Percentiles rank a stretch among this genome's conserved stretches.
phyloP scores from a whole-genome alignment of 2,113 vertebrate genomes.

The Labeo catla region DNA sequence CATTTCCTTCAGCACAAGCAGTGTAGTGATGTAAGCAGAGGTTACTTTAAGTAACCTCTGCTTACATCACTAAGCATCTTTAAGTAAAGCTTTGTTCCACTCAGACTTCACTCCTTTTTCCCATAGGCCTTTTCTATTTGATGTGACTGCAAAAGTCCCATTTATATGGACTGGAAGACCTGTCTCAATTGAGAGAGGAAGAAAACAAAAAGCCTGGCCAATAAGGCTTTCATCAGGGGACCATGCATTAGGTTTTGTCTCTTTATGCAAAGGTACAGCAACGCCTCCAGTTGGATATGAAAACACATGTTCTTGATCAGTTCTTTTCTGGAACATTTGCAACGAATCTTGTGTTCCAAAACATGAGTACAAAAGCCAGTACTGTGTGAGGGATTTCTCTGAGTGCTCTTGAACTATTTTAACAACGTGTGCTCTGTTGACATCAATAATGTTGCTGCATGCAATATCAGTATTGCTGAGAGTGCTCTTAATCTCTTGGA shows the following conservation, averaged over 20 bases:
- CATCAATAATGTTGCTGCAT: conserved; percentile 66
- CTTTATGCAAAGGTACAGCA: conserved; percentile 77
- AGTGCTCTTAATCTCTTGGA: conserved; percentile 51
- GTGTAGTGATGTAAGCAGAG: conserved; percentile 73
- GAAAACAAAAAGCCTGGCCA: conserved; percentile 81
- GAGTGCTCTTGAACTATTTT: conserved; percentile 65
- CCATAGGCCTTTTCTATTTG: no score
- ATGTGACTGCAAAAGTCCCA: no score
- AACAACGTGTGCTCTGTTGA: conserved; percentile 64
- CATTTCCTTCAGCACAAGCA: conserved; percentile 76
- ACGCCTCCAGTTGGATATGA: conserved; percentile 77
- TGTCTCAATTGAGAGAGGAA: no score
- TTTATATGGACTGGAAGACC: no score
- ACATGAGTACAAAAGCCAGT: conserved; percentile 81
- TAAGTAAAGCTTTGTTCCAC: conserved; percentile 81
- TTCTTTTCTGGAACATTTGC: conserved; percentile 66
- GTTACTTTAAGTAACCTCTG: no score
- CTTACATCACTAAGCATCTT: no score
- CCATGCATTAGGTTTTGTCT: conserved; percentile 67
- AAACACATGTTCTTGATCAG: conserved; percentile 62
- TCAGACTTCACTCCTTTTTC: conserved; percentile 69
- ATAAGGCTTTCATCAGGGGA: conserved; percentile 48
- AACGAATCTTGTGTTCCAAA: conserved; percentile 72
- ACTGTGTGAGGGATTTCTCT: conserved; percentile 46
- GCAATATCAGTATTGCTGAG: conserved; percentile 60